Evolutionary conservation across 2,797 vertebrate species (phyloP).

Genomic region (Silurus aristotelis): DNA sequence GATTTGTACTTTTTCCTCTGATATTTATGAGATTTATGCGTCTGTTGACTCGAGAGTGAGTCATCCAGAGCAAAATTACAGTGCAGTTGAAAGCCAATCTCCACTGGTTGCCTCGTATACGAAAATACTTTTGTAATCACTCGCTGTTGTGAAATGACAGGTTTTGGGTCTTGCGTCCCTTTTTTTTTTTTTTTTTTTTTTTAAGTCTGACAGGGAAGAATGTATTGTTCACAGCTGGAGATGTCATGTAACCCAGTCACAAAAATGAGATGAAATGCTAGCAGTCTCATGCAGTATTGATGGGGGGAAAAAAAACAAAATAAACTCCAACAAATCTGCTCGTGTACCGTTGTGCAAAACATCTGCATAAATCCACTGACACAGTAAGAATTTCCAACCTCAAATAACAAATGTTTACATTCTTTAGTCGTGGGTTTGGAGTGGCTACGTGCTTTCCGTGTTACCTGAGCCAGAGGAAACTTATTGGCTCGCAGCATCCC

Average conservation of each 20-base stretch:
- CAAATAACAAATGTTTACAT: conserved; percentile 24
- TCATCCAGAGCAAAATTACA: conserved; percentile 47
- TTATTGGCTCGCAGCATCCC: background rate
- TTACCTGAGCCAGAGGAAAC: conserved; percentile 12
- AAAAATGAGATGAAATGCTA: conserved; percentile 25
- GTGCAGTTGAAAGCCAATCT: conserved; percentile 40
- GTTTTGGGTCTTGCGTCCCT: conserved; percentile 19
- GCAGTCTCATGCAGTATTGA: background rate
- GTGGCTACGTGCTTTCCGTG: conserved; percentile 1
- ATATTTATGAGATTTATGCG: conserved; percentile 35
- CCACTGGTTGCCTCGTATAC: conserved; percentile 32
- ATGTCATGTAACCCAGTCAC: conserved; percentile 36
- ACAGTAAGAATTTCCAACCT: background rate
- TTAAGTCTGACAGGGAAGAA: conserved; percentile 37
- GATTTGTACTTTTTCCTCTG: background rate
- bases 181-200: background rate
- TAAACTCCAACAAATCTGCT: background rate
- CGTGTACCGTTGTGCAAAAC: background rate
- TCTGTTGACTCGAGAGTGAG: conserved; percentile 37
- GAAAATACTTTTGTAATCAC: conserved; percentile 51
- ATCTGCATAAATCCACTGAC: background rate
- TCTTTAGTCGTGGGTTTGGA: background rate
- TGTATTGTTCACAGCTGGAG: conserved; percentile 45
- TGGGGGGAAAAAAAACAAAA: background rate
- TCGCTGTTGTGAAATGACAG: conserved; percentile 40